Base-by-base conservation (phyloP, 2,113 vertebrate species). In the Cynoglossus semilaevis region DNA sequence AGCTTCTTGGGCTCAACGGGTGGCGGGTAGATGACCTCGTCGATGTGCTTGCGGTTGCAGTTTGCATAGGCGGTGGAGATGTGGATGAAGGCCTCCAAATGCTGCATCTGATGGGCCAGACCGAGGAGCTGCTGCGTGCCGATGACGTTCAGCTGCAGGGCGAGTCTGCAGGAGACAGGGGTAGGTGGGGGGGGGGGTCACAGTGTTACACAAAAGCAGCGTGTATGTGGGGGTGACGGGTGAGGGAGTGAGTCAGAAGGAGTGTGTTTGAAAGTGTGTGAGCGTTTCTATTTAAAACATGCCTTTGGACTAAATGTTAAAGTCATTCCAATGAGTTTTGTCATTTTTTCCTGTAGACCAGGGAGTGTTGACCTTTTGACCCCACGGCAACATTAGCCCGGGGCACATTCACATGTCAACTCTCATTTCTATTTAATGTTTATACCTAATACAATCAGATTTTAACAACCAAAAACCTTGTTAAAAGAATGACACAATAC, bases 11-110 rank as follows among this genome's bases (percentile, higher is more conserved):
- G 96, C 70, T 97, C 94, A 7, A 94, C 93, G 0, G 96, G 92
- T 2, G 93, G 94, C 0, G 94, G 92, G 77, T 98, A 98, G 87
- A 98, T 89, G 77, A 97, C 72, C 80, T 98, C 96, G 1, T 98
- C 96, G 12, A 98, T 98, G 88, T 93, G 86, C 43, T 84, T 92
- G 69, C 93, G 91, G 81, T 97, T 89, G 51, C 96, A 98, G 80
- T 98, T 95, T 68, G 96, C 91, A 72, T 93, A 98, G 82, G 96
- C 96, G 0, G 96, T 98, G 69, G 95, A 97, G 88, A 97, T 87
- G 75, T 98, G 96, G 59, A 98, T 85, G 87, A 98, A 97, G 82
- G 92, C 95, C 76, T 96, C 91, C 0, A 98, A 92, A 59, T 92
- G 92, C 37, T 90, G 86, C 94, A 98, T 98, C 90, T 92, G 92